Evolutionary conservation across 2,888 invertebrate species (phyloP), one percentile per base, ranked within the genome.

Genomic region (Nomada ferruginata): DNA sequence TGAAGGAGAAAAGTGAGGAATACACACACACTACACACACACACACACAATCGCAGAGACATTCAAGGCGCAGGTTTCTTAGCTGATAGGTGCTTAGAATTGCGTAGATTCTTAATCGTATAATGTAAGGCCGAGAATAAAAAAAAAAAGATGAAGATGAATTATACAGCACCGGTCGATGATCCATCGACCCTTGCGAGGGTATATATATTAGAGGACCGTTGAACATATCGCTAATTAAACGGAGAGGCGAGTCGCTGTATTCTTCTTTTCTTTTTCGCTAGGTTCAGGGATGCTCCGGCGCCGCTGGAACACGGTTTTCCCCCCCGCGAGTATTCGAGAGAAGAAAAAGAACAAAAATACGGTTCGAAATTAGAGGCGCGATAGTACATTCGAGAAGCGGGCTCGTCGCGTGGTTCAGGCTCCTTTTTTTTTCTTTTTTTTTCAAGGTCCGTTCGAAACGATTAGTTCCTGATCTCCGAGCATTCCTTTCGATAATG

Each of bases 141-240:
- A 66, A 52, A n/a, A 26, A 42, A 20, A n/a, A 60, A 42, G 42
- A 42, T 7, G 26, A 18, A 11, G 23, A 55, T 1, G 29, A 64
- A 64, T 57, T 23, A 57, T 26, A 26, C 23, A 26, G 26, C 5
- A 13, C 50, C 20, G 36, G 47, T 60, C 59, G 70, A 36, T 36
- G 7, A 7, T 36, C 36, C 36, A 36, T 36, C 36, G 59, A 59
- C 20, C 47, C 10, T 50, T 50, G 15, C 60, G 73, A 77, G 63
- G 76, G 73, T 36, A 63, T 44, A 59, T 63, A 23, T 44, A 59
- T 36, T 63, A 23, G 69, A 77, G 82, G 79, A 90, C 77, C 89
- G 90, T 91, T 91, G 87, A 92, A 93, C 93, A 93, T 93, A 93
- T 93, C 93, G 91, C 86, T 89, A 90, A 90, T 90, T 88, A 88